Conservation (phyloP, 2,888 invertebrate species). For the Sycophila texana region DNA sequence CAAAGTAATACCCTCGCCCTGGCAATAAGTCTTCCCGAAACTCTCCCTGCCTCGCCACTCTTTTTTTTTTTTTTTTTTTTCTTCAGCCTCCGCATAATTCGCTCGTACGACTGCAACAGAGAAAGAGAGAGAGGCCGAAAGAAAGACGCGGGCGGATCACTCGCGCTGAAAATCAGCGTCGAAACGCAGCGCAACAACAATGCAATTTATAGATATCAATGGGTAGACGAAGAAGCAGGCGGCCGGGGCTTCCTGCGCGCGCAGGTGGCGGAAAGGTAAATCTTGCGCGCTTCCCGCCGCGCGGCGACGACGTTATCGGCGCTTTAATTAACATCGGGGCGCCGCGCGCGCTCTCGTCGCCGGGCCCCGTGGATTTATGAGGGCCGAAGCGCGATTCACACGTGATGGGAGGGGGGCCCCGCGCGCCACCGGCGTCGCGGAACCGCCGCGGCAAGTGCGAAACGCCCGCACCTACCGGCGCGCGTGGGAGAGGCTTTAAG, state of each 20-base stretch:
- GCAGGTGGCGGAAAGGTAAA: slow-evolving; percentile 57
- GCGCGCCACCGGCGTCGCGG: slow-evolving; percentile 1
- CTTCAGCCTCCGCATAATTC: slow-evolving; percentile 38
- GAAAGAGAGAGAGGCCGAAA: no score
- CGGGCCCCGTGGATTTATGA: slow-evolving; percentile 57
- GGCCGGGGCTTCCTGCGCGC: slow-evolving; percentile 20
- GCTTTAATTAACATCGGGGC: slow-evolving; percentile 59
- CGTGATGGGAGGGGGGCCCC: slow-evolving; percentile 38
- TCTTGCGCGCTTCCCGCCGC: slow-evolving; percentile 45
- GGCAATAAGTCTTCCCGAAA: slow-evolving; percentile 40
- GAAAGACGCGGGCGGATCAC: not conserved
- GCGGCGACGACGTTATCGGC: slow-evolving; percentile 56
- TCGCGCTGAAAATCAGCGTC: slow-evolving; percentile 19
- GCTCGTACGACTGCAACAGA: slow-evolving; percentile 19
- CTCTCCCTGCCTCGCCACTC: not conserved
- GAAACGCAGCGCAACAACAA: slow-evolving; percentile 22
- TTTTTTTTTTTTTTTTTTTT: slow-evolving; percentile 9
- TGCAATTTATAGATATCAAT: slow-evolving; percentile 50
- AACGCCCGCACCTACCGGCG: slow-evolving; percentile 47
- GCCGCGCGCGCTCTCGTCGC: slow-evolving; percentile 39
- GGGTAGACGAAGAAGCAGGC: slow-evolving; percentile 6
- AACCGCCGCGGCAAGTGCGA: slow-evolving; percentile 4
- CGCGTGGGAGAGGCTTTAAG: slow-evolving; percentile 68
- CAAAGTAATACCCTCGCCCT: slow-evolving; percentile 31
- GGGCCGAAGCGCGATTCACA: slow-evolving; percentile 62